Evolutionary conservation across 2,888 invertebrate species (phyloP), one percentile per base, ranked within the genome.

Genomic region (Diadromus collaris): DNA sequence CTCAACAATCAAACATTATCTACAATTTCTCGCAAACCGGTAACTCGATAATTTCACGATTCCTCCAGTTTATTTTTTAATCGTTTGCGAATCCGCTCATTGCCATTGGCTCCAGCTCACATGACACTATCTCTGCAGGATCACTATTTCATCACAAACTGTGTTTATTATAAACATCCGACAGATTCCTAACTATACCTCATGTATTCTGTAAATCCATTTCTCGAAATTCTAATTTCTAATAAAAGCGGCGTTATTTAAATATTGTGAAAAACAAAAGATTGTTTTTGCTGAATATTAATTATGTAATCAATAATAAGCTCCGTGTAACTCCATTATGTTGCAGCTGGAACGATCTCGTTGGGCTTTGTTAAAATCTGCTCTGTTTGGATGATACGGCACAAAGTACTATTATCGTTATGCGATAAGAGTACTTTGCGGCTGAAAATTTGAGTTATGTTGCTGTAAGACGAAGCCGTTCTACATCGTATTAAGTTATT

Each of bases 1-100:
- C n/a, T n/a, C n/a, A n/a, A n/a, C n/a, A 63, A 78, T 29, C 77
- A 77, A 67, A 46, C 69, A 68, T 71, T 58, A 41, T 10, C 54
- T 24, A 41, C 16, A 27, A 67, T 73, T 7, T 38, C 19, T 0
- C 24, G 16, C 41, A 41, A 41, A 16, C 24, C 51, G 21, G 10
- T 24, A 2, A 5, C 3, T 24, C 10, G 13, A 13, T 21, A 13
- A 38, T 29, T 27, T 56, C 29, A n/a, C 19, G n/a, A 44, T 32
- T 19, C n/a, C 13, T 63, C 9, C 2, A 21, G 7, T 29, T 27
- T n/a, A 38, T 64, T 48, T 54, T 7, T 38, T 13, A 24, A 51
- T 74, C 19, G 51, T 6, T 16, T 56, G 6, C 6, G 6, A 19
- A 41, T 44, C 29, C 54, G 38, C 13, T 10, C n/a, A 32, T 13